A percentile compares a stretch with the other conserved stretches of the same genome.
Conservation (phyloP, 1,140 invertebrate species). For the Kradibia gibbosae region DNA sequence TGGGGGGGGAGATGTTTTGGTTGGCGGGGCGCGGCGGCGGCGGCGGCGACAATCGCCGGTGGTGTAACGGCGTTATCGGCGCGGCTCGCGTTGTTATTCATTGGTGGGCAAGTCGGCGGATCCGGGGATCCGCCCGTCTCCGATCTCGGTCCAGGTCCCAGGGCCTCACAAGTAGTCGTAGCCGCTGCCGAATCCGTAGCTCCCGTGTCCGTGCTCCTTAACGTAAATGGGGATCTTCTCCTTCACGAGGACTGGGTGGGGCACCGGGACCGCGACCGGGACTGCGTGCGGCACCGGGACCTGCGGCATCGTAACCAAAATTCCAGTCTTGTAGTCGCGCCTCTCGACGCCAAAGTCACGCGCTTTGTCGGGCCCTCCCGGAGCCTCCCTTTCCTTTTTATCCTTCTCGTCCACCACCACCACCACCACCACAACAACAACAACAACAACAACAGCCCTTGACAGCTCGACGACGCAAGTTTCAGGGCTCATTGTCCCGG, state of each 20-base stretch:
- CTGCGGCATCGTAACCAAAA: constrained; percentile 53
- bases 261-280: constrained; percentile 63
- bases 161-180: constrained; percentile 14
- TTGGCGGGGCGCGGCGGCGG: constrained; percentile 11
- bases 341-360: no score
- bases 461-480: no score
- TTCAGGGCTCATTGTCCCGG: no score
- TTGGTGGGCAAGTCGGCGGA: neutral
- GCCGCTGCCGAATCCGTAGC: constrained; percentile 50
- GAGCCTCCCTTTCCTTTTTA: no score
- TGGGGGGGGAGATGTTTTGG: constrained; percentile 2
- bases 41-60: no score
- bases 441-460: no score
- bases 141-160: neutral
- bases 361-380: no score
- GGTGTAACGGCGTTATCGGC: neutral
- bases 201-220: constrained; percentile 53
- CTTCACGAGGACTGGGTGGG: constrained; percentile 62
- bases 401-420: no score
- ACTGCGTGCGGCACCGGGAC: constrained; percentile 60
- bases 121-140: neutral
- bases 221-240: constrained; percentile 60
- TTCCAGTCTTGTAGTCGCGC: no score
- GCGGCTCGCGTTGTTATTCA: neutral
- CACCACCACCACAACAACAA: no score